Base-by-base conservation (phyloP, 2,797 vertebrate genomes). In the Pseudotriccus pelzelni region DNA sequence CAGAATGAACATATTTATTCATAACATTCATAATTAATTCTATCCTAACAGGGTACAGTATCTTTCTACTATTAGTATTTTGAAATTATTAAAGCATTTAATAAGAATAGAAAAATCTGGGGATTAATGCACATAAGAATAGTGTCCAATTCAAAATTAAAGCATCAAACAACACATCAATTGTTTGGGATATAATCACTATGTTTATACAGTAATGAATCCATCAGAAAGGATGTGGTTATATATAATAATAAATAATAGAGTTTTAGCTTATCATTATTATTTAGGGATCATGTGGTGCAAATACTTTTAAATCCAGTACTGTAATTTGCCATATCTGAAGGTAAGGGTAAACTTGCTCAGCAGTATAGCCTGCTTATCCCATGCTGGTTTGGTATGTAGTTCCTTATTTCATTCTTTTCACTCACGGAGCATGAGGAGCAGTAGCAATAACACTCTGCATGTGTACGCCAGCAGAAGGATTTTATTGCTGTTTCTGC, bases 321-420 rank as follows among this genome's bases (percentile, higher is more conserved):
- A 53, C 52, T 86, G 30, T 74, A 93, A 91, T 95, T 95, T 95
- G 32, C 72, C 19, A 14, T 79, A 44, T 79, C 72, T 93, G 83
- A 89, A 94, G 69, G 70, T 93, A 44, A 92, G 52, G 43, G 39
- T 62, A 90, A 89, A 89, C 86, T 55, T 82, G 34, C 78, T 84
- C 87, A 95, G 70, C 89, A 79, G 81, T 74, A 79, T 59, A 90
- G 5, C 59, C 25, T 79, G 50, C 47, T 89, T 79, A 79, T 78
- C 66, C 76, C 76, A 49, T 77, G 59, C 75, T 92, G 62, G 52
- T 89, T 87, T 2, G 2, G 22, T 76, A 15, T n/a, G 9, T 9
- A 73, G 47, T 13, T 83, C 36, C 22, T 84, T 79, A 58, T 84
- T 90, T 94, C 37, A 62, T 89, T 93, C 58, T 69, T 52, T 69